These are phyloP conservation scores for Catagonus wagneri DNA, from an alignment of 2,113 vertebrate species.

Conservation along the genomic window DNA sequence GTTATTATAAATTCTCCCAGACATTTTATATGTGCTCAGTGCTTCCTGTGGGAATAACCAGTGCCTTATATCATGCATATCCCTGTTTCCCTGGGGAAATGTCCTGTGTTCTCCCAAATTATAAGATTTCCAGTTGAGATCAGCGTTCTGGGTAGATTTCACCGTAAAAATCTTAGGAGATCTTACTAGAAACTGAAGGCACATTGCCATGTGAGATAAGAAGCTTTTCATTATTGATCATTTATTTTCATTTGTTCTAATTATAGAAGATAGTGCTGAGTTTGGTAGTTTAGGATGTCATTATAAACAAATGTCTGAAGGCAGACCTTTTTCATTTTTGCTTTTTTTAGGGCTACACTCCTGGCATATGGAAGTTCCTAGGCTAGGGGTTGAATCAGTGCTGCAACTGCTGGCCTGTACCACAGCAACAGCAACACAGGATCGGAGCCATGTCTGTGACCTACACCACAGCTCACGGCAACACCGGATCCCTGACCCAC, in stretches of 20 bases:
- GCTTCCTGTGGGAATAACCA: neutral
- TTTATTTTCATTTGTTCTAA: conserved; percentile 58
- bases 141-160: conserved; percentile 45
- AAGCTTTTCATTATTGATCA: neutral
- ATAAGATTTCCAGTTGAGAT: conserved; percentile 66
- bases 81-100: conserved; percentile 58
- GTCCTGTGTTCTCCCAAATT: conserved; percentile 40
- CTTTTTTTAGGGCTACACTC: too few relatives aligned
- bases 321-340: neutral
- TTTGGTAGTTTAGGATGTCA: neutral
- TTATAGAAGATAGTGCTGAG: neutral
- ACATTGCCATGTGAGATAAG: neutral
- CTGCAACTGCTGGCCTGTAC: too few relatives aligned
- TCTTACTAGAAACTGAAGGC: conserved; percentile 58
- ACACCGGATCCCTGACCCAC: too few relatives aligned
- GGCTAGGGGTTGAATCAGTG: too few relatives aligned
- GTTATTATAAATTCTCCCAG: conserved; percentile 41
- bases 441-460: too few relatives aligned
- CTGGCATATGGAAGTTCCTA: too few relatives aligned
- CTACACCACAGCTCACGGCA: too few relatives aligned
- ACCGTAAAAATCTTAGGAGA: conserved; percentile 62
- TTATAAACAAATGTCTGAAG: conserved; percentile 19
- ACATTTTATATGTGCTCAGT: conserved; percentile 19
- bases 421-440: too few relatives aligned
- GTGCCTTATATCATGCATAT: neutral